Evolutionary conservation across 2,113 vertebrate genomes (phyloP).

Genomic region (Lophotis ruficrista): DNA sequence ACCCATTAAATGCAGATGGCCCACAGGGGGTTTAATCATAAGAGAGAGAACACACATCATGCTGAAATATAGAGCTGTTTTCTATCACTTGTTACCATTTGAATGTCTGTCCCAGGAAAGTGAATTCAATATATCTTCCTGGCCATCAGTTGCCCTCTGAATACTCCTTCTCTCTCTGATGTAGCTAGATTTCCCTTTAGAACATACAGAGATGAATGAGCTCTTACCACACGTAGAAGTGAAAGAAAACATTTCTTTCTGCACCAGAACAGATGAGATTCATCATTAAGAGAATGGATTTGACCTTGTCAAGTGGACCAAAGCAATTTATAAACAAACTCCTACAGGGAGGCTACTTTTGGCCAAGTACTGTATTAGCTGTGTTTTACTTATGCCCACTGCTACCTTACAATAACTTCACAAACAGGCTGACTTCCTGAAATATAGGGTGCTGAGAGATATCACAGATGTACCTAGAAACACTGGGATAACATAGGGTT

Average conservation of each 20-base stretch:
- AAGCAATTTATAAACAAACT: conserved; percentile 93
- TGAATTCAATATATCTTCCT: conserved; percentile 86
- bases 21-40: conserved; percentile 80
- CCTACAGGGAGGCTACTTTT: conserved; percentile 75
- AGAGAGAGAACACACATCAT: conserved; percentile 77
- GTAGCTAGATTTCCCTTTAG: conserved; percentile 79
- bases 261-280: conserved; percentile 90
- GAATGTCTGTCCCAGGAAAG: conserved; percentile 82
- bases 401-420: conserved; percentile 69
- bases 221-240: conserved; percentile 84
- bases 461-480: conserved; percentile 48
- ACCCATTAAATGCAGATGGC: conserved; percentile 83
- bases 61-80: conserved; percentile 85
- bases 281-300: conserved; percentile 95
- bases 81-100: conserved; percentile 86
- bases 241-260: conserved; percentile 86
- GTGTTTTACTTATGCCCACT: conserved; percentile 54
- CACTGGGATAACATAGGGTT: conserved; percentile 15
- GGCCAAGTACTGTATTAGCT: conserved; percentile 69
- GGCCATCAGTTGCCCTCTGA: conserved; percentile 85
- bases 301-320: conserved; percentile 94
- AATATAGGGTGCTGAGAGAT: conserved; percentile 68
- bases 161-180: conserved; percentile 82
- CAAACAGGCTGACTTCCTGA: conserved; percentile 65
- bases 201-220: conserved; percentile 87